These are phyloP conservation scores for Ericerus pela DNA, from an alignment of 1,140 invertebrate genomes.

Conservation along the genomic window DNA sequence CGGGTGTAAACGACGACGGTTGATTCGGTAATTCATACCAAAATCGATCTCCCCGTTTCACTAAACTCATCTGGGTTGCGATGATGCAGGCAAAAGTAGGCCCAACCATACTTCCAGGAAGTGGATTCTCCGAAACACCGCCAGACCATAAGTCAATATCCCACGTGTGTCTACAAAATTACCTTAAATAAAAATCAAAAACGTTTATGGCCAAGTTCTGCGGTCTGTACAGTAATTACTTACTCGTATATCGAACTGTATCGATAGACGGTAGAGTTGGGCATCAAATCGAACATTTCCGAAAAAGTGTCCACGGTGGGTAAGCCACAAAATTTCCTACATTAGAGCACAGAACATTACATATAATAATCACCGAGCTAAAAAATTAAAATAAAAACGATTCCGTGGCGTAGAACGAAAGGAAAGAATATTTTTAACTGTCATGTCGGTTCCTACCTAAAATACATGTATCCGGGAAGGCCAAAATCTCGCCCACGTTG, in stretches of 20 bases:
- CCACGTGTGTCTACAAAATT: conserved; percentile 41
- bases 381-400: no score
- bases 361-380: no score
- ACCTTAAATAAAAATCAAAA: no score
- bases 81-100: conserved; percentile 93
- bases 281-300: conserved; percentile 72
- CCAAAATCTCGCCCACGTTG: conserved; percentile 84
- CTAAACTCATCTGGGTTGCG: conserved; percentile 86
- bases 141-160: conserved; percentile 87
- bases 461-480: conserved; percentile 82
- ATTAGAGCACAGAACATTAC: no score
- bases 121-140: conserved; percentile 74
- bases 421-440: no score
- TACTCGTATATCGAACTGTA: conserved; percentile 61
- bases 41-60: conserved; percentile 81
- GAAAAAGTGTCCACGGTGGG: conserved; percentile 65
- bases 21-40: conserved; percentile 91
- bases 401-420: no score
- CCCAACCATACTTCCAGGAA: conserved; percentile 78
- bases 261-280: conserved; percentile 68
- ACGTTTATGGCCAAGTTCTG: no score
- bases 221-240: no score
- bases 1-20: conserved; percentile 72
- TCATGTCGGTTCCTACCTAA: conserved; percentile 37
- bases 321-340: conserved; percentile 74